These are phyloP conservation scores for Rhorus exstirpatorius DNA, from an alignment of 2,888 invertebrate species.

Conservation along the genomic window DNA sequence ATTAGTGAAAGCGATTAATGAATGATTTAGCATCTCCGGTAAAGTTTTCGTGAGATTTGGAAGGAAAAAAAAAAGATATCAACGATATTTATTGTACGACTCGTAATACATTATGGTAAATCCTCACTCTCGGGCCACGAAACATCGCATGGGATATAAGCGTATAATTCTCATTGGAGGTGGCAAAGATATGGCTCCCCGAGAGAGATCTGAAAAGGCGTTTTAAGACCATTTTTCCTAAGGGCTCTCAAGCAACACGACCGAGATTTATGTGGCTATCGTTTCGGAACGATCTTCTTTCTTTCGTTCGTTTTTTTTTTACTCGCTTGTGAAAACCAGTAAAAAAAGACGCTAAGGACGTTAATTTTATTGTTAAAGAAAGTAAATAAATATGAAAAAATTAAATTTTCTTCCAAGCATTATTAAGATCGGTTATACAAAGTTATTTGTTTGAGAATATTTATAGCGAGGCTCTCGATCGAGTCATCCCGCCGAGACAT, in stretches of 20 bases:
- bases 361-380: constrained; percentile 6
- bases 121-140: constrained; percentile 32
- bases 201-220: constrained; percentile 47
- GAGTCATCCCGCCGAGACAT: too few relatives aligned
- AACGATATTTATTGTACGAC: constrained; percentile 58
- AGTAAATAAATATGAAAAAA: constrained; percentile 27
- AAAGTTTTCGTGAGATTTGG: constrained; percentile 8
- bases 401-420: background rate
- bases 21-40: constrained; percentile 55
- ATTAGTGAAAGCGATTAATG: constrained; percentile 53
- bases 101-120: constrained; percentile 31
- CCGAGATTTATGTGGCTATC: constrained; percentile 43
- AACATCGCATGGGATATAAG: constrained; percentile 55
- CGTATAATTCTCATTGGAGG: constrained; percentile 51
- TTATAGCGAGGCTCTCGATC: too few relatives aligned
- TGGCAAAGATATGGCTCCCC: constrained; percentile 48
- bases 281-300: constrained; percentile 4
- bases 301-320: constrained; percentile 28
- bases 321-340: too few relatives aligned
- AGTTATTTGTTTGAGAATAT: background rate
- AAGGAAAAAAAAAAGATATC: constrained; percentile 50
- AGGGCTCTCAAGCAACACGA: constrained; percentile 34
- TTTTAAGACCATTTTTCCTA: constrained; percentile 47
- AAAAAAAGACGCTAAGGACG: too few relatives aligned
- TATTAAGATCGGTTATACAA: too few relatives aligned